Percentiles rank a stretch among this genome's conserved stretches.
phyloP scores from a whole-genome alignment of 2,113 vertebrate species.

The Melanerpes aurifrons region DNA sequence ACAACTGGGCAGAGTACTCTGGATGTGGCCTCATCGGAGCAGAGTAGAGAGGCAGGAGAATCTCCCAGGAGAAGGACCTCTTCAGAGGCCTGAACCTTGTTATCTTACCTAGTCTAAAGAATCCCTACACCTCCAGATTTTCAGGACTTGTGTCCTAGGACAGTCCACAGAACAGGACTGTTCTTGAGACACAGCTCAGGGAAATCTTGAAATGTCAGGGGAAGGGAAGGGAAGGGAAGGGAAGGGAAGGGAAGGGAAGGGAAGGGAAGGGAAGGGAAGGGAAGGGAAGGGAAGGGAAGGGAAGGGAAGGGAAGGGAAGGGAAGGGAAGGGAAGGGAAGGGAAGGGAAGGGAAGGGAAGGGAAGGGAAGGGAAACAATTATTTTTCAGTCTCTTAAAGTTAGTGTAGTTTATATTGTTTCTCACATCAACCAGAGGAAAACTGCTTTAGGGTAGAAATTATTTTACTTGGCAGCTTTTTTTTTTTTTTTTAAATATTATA shows the following conservation, averaged over 20 bases:
- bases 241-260: too few relatives aligned
- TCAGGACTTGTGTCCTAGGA: not conserved
- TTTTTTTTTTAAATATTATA: not conserved
- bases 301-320: too few relatives aligned
- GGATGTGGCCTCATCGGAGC: too few relatives aligned
- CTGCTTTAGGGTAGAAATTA: not conserved
- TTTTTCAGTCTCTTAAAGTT: not conserved
- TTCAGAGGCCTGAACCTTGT: not conserved
- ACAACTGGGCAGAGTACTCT: too few relatives aligned
- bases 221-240: too few relatives aligned
- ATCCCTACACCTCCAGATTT: not conserved
- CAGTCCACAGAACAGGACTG: not conserved
- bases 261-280: too few relatives aligned
- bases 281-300: too few relatives aligned
- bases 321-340: not conserved
- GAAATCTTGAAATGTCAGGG: not conserved
- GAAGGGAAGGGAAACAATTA: not conserved
- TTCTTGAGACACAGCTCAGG: too few relatives aligned
- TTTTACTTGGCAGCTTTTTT: not conserved
- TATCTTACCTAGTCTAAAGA: not conserved
- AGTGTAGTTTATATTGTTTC: not conserved
- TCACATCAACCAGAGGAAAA: not conserved
- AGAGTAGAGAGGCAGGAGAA: too few relatives aligned
- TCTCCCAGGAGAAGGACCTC: too few relatives aligned
- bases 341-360: slow-evolving; percentile 7